Conservation (phyloP, 2,888 invertebrate genomes). For the Andrena bicolor region DNA sequence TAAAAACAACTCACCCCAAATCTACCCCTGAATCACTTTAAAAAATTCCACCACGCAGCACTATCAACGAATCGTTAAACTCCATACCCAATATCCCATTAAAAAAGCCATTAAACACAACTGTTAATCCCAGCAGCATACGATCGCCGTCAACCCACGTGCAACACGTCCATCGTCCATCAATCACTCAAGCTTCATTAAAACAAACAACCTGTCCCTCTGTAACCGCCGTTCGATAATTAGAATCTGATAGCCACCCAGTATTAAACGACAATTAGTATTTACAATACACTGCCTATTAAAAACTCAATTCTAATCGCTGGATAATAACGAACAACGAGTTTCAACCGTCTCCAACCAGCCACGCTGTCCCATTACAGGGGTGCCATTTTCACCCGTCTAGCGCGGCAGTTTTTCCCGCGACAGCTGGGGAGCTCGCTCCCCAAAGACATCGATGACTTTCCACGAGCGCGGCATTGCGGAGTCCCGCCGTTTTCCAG, state of each 20-base stretch:
- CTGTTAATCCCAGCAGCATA: too few relatives aligned
- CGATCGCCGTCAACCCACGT: background rate
- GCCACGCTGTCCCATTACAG: too few relatives aligned
- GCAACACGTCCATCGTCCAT: background rate
- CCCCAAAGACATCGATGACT: slow-evolving; percentile 1
- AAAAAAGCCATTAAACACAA: too few relatives aligned
- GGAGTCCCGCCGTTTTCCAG: slow-evolving; percentile 10
- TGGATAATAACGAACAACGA: background rate
- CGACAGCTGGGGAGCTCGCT: background rate
- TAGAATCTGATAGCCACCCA: background rate
- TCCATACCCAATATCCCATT: background rate
- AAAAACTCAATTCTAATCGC: background rate
- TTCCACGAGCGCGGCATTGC: slow-evolving; percentile 25
- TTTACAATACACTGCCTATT: background rate
- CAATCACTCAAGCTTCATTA: slow-evolving; percentile 12
- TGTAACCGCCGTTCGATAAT: background rate
- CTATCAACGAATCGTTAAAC: background rate
- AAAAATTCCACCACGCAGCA: too few relatives aligned
- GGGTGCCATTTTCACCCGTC: background rate
- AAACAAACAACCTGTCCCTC: background rate
- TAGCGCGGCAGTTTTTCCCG: background rate
- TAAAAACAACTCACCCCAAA: too few relatives aligned
- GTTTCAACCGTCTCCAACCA: background rate
- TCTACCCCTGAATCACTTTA: too few relatives aligned
- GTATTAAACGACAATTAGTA: background rate